Base-by-base conservation (phyloP, 2,888 invertebrate species). In the Sisyra nigra region DNA sequence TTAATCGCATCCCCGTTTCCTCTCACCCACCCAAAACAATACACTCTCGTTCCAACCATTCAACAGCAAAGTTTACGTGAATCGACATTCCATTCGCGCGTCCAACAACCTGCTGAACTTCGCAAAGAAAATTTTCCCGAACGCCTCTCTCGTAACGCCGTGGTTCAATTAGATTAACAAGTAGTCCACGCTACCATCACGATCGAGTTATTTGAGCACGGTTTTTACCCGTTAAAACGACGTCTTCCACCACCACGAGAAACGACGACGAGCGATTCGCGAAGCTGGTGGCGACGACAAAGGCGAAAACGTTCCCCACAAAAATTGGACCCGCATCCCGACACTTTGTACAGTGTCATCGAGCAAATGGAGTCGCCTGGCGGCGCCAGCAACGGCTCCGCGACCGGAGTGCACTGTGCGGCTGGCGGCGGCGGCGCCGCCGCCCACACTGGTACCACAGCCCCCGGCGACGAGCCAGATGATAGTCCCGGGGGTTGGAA, bases 401-500 rank as follows among this genome's bases (percentile, higher is more conserved):
- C 24, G 10, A 14, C 17, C 13, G 30, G 31, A 18, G 54, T 67
- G 65, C 65, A 67, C 66, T 67, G 65, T 66, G 59, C 62, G 67
- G 63, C 68, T 58, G 62, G 68, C 65, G 65, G 68, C 61, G 64
- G 52, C 54, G 45, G 69, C 69, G 61, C 69, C 69, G 42, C 41
- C 29, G 50, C 65, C 56, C 58, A 62, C 63, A 58, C 60, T 63
- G 53, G 67, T 65, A 65, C 67, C 67, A 67, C 65, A 65, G 60
- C 63, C 68, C 63, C 68, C 57, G 62, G 68, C 65, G 66, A 68
- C 61, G 65, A 52, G 54, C 44, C 69, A 69, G 62, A 53, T 10
- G 71, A 63, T 52, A 69, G 71, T 54, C 69, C 71, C 44, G 53
- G 64, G 41, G 71, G 71, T 46, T 73, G 74, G 67, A 74, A 75